Evolutionary conservation across 2,113 vertebrate genomes (phyloP).

Genomic region (Lophius piscatorius): DNA sequence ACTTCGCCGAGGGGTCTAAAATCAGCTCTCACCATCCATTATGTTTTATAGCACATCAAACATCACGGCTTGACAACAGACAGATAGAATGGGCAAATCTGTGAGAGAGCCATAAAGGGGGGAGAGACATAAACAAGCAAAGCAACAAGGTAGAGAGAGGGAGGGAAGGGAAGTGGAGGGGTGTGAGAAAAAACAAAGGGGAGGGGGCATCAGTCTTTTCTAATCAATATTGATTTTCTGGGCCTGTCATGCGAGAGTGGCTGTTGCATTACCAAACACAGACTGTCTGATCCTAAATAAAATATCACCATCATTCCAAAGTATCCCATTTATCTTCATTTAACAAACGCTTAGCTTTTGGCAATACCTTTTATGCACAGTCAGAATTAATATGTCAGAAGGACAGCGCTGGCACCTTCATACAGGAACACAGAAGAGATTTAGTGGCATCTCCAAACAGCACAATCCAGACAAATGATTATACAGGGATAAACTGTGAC

Average conservation of each 20-base stretch:
- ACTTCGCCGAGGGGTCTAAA: conserved; percentile 66
- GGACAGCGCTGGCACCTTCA: conserved; percentile 57
- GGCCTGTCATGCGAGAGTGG: conserved; percentile 78
- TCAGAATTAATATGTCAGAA: conserved; percentile 69
- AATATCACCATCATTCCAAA: conserved; percentile 82
- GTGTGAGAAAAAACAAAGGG: not conserved
- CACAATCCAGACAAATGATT: conserved; percentile 16
- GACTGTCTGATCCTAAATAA: conserved; percentile 75
- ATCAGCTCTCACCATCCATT: conserved; percentile 69
- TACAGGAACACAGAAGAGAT: too few relatives aligned
- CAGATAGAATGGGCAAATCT: conserved; percentile 16
- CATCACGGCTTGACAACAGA: conserved; percentile 37
- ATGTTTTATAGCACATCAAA: conserved; percentile 67
- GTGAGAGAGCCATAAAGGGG: not conserved
- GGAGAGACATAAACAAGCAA: conserved; percentile 1
- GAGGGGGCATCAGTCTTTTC: conserved; percentile 67
- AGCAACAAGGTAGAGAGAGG: conserved; percentile 16
- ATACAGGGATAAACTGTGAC: conserved; percentile 5
- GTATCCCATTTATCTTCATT: conserved; percentile 81
- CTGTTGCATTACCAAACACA: conserved; percentile 78
- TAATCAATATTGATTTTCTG: conserved; percentile 85
- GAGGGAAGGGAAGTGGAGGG: conserved; percentile 25
- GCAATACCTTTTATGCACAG: conserved; percentile 67
- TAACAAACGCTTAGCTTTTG: conserved; percentile 68
- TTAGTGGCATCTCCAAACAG: conserved; percentile 36